Conservation (phyloP, 2,888 invertebrate species). For the Listrodromus nycthemerus region DNA sequence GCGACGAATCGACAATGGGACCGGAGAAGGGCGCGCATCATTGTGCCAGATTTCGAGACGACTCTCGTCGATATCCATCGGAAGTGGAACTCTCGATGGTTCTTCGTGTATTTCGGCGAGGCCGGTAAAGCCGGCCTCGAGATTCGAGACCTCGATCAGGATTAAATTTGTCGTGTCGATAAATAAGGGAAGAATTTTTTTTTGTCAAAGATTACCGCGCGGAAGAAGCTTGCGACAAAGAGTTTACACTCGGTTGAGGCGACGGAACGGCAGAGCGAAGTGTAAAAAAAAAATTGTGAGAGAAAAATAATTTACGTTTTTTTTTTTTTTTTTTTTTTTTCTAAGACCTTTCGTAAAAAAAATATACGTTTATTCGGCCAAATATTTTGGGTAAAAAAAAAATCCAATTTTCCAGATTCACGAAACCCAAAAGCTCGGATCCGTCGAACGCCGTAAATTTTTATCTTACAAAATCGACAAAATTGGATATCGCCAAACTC, state of each 20-base stretch:
- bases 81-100: slow-evolving; percentile 1
- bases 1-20: slow-evolving; percentile 35
- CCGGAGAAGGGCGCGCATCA: slow-evolving; percentile 7
- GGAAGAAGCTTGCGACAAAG: neutral
- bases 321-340: slow-evolving; percentile 6
- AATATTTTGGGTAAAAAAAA: no score
- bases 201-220: neutral
- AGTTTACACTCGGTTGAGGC: slow-evolving; percentile 27
- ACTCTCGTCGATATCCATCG: slow-evolving; percentile 7
- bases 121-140: neutral
- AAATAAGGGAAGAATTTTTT: neutral
- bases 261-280: neutral
- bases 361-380: no score
- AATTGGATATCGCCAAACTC: no score
- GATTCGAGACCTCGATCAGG: slow-evolving; percentile 44
- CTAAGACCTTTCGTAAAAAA: neutral
- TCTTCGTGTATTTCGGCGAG: neutral
- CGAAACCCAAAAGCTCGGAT: no score
- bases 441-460: no score
- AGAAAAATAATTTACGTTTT: slow-evolving; percentile 16
- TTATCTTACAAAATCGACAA: no score
- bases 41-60: slow-evolving; percentile 13
- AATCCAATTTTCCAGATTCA: no score
- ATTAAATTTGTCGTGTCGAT: slow-evolving; percentile 35
- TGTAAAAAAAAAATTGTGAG: slow-evolving; percentile 7